Evolutionary conservation across 2,113 vertebrate genomes (phyloP).

Genomic region (Brachypodius melanocephalos): DNA sequence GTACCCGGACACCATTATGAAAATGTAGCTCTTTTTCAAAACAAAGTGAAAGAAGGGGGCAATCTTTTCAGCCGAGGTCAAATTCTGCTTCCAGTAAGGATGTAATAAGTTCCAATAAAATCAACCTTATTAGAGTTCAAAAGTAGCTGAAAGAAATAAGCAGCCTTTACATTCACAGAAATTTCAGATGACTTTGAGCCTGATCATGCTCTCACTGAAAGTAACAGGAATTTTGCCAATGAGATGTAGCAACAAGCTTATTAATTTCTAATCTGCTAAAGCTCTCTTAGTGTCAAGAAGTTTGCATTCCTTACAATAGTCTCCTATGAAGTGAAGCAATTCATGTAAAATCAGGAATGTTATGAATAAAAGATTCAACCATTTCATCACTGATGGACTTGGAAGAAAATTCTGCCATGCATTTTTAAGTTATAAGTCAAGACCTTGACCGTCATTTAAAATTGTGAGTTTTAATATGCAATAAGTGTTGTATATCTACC

Average conservation of each 20-base stretch:
- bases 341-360: not conserved
- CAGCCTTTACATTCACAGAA: constrained; percentile 30
- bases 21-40: constrained; percentile 67
- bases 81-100: constrained; percentile 65
- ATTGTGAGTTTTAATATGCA: not conserved
- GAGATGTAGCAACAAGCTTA: not conserved
- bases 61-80: constrained; percentile 58
- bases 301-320: not conserved
- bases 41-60: constrained; percentile 51
- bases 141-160: constrained; percentile 52
- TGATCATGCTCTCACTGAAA: not conserved
- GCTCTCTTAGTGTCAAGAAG: not conserved
- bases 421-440: not conserved
- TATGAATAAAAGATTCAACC: not conserved
- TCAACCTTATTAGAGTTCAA: constrained; percentile 49
- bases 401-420: not conserved
- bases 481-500: not conserved
- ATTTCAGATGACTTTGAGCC: constrained; percentile 9
- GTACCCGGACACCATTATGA: constrained; percentile 64
- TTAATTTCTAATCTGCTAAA: constrained; percentile 9
- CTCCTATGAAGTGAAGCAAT: not conserved
- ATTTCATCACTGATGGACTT: not conserved
- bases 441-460: not conserved
- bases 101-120: constrained; percentile 63
- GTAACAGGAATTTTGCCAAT: not conserved